These are phyloP conservation scores for Leptopilina boulardi DNA, from an alignment of 1,140 invertebrate species.

Conservation along the genomic window DNA sequence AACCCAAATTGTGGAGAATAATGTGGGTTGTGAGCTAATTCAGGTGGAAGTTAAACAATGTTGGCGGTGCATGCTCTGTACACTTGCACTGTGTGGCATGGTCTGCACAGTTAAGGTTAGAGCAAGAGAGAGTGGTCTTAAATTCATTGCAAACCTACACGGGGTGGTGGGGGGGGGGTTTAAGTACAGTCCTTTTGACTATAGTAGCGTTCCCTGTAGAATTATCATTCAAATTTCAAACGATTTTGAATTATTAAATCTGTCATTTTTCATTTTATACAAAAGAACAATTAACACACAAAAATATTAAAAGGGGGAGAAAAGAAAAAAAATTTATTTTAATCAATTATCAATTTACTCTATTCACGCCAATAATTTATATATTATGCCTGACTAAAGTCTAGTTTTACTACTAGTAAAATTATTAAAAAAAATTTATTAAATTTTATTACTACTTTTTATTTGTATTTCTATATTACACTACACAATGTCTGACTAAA, in stretches of 20 bases:
- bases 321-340: no score
- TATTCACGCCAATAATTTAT: no score
- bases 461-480: no score
- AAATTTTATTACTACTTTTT: no score
- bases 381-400: no score
- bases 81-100: constrained; percentile 16
- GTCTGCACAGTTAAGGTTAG: constrained; percentile 5
- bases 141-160: constrained; percentile 4
- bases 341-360: no score
- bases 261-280: background rate
- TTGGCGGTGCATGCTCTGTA: constrained; percentile 18
- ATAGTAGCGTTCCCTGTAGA: background rate
- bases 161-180: no score
- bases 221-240: constrained; percentile 5
- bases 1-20: constrained; percentile 24
- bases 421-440: no score
- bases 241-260: background rate
- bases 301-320: no score
- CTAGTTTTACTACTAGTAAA: no score
- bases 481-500: no score
- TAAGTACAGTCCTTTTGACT: background rate
- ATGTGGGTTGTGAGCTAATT: constrained; percentile 27
- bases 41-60: constrained; percentile 23
- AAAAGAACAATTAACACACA: no score
- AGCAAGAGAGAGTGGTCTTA: constrained; percentile 2